Base-by-base conservation (phyloP, 2,888 invertebrate species). In the Megalurothrips usitatus region DNA sequence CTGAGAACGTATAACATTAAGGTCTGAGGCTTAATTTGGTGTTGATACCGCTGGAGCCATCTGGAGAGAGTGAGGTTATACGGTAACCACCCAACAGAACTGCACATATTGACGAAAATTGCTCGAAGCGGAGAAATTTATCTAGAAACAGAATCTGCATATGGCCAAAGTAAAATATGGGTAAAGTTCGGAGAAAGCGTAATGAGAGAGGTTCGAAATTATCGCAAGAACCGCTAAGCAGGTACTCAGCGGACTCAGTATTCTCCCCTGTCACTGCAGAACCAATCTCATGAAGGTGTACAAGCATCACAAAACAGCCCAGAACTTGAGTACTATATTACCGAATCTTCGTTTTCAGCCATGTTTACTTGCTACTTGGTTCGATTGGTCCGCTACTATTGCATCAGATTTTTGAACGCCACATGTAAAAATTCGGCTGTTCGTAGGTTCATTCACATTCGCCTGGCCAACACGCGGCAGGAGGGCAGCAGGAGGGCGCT, bases 381-480 rank as follows among this genome's bases (percentile, higher is more conserved):
- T 10, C 26, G 10, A 75, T 26, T 23, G 23, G 68, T 75, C 26
- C 68, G 26, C 23, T 75, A 75, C 26, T 26, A 75, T 75, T 75
- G 68, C 26, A 75, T 75, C 26, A 75, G 26, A 23, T 75, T 75
- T 52, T 75, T 26, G 23, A 75, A 75, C 68, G 68, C 68, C 68
- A 75, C 68, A 75, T 75, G 68, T 26, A 75, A 75, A 26, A 75
- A 75, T 75, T 75, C 68, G 68, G 68, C 68, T 75, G 68, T 26
- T 26, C 68, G 68, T 75, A 23, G 68, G 68, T 75, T 75, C 68
- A 75, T 75, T 75, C 68, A 75, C 68, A 75, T 26, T 23, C 68
- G 68, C 19, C n/a, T 23, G 52, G 17, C 6, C 19, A 58, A 23
- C 68, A 75, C 23, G 26, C 26, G 68, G 26, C 23, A 12, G 68